Evolutionary conservation across 2,113 vertebrate genomes (phyloP).

Genomic region (Chroicocephalus ridibundus): DNA sequence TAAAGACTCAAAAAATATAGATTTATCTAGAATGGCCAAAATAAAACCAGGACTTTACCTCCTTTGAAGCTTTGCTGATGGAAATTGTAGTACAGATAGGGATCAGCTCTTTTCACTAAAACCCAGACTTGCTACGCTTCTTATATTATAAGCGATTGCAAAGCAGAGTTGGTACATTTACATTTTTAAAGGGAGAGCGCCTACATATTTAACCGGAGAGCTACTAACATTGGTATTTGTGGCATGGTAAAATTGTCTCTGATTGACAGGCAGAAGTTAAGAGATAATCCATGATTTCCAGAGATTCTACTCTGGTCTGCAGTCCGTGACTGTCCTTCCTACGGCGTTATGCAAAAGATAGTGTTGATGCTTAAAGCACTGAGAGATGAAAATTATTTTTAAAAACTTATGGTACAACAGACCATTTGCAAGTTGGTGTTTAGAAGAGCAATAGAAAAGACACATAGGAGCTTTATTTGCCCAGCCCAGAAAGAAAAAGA

Average conservation of each 20-base stretch:
- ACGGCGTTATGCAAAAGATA: background rate
- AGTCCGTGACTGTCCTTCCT: background rate
- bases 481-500: background rate
- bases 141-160: background rate
- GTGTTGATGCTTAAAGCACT: background rate
- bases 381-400: background rate
- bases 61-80: background rate
- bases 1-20: background rate
- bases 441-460: background rate
- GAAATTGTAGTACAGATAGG: background rate
- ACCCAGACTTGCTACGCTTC: background rate
- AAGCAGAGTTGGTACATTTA: background rate
- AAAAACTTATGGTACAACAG: background rate
- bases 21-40: background rate
- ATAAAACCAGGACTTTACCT: background rate
- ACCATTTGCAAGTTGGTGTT: background rate
- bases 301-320: background rate
- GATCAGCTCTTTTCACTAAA: background rate
- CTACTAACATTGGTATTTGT: background rate
- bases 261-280: background rate
- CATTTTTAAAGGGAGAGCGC: background rate
- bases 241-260: background rate
- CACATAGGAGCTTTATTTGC: background rate
- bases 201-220: background rate
- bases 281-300: background rate